These are phyloP conservation scores for Drosophila lacertosa DNA, from an alignment of 1,140 invertebrate species.

Conservation along the genomic window DNA sequence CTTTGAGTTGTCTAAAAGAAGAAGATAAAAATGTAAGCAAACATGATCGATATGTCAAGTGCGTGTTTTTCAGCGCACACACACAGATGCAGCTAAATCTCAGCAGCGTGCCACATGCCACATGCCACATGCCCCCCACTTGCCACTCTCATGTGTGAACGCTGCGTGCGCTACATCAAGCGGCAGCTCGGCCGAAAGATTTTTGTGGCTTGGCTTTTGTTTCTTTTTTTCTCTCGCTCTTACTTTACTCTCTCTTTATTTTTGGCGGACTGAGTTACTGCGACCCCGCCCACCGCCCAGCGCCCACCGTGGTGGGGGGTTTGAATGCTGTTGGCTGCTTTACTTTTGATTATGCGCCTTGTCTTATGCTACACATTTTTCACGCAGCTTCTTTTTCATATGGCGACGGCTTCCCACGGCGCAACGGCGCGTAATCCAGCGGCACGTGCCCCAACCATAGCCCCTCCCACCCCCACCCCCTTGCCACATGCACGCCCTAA, in stretches of 20 bases:
- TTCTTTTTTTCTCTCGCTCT: conserved; percentile 25
- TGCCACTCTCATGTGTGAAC: conserved; percentile 16
- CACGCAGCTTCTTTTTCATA: conserved; percentile 61
- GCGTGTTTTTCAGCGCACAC: conserved; percentile 17
- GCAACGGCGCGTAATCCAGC: conserved; percentile 57
- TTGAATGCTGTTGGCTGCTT: conserved; percentile 27
- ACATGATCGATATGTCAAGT: conserved; percentile 64
- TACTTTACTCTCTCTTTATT: no score
- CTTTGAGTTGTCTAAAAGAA: conserved; percentile 3
- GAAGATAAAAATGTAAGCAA: conserved; percentile 25
- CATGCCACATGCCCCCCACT: conserved; percentile 26
- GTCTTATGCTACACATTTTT: conserved; percentile 80
- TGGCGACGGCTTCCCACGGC: conserved; percentile 32
- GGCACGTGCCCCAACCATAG: conserved; percentile 61
- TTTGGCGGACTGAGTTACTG: background rate
- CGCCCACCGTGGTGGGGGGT: background rate
- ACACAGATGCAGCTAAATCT: background rate
- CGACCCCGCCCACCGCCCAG: background rate
- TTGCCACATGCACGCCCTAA: background rate
- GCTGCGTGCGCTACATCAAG: conserved; percentile 60
- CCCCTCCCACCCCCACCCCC: no score
- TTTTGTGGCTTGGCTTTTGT: conserved; percentile 50
- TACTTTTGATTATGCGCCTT: conserved; percentile 80
- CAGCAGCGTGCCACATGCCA: conserved; percentile 1
- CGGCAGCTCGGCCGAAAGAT: conserved; percentile 56